These are phyloP conservation scores for Leucoma salicis DNA, from an alignment of 2,888 invertebrate species.

Conservation along the genomic window DNA sequence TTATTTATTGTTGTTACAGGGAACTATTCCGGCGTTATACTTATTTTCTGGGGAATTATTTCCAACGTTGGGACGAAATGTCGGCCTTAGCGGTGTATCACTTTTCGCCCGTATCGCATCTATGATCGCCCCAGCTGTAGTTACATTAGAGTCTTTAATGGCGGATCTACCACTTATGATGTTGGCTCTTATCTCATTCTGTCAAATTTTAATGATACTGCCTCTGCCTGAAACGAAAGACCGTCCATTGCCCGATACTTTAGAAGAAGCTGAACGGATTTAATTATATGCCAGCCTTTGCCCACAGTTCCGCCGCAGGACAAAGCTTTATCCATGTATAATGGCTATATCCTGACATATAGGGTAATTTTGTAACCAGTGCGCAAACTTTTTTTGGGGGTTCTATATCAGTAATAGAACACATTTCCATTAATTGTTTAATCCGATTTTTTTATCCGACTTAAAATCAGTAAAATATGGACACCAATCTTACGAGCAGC, in stretches of 20 bases:
- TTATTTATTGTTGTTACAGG: constrained; percentile 69
- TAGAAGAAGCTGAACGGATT: constrained; percentile 69
- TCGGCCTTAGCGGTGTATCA: constrained; percentile 87
- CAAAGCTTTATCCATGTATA: not conserved
- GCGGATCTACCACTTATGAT: constrained; percentile 56
- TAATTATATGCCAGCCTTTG: too few relatives aligned
- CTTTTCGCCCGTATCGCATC: constrained; percentile 90
- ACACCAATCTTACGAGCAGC: too few relatives aligned
- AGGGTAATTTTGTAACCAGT: too few relatives aligned
- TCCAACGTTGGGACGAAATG: constrained; percentile 89
- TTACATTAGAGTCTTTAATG: constrained; percentile 49
- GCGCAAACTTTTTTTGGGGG: too few relatives aligned
- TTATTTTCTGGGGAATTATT: constrained; percentile 90
- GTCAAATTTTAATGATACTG: constrained; percentile 55
- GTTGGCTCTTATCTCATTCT: constrained; percentile 49
- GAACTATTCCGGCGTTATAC: constrained; percentile 83
- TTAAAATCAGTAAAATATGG: too few relatives aligned
- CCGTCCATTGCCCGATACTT: constrained; percentile 72
- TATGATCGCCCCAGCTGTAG: constrained; percentile 79
- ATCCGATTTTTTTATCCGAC: too few relatives aligned
- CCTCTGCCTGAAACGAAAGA: constrained; percentile 75
- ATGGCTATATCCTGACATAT: too few relatives aligned
- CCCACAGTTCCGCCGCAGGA: too few relatives aligned
- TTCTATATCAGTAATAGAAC: too few relatives aligned
- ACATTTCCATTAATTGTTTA: too few relatives aligned